Evolutionary conservation across 2,888 invertebrate genomes (phyloP).

Genomic region (Eristalis arbustorum): DNA sequence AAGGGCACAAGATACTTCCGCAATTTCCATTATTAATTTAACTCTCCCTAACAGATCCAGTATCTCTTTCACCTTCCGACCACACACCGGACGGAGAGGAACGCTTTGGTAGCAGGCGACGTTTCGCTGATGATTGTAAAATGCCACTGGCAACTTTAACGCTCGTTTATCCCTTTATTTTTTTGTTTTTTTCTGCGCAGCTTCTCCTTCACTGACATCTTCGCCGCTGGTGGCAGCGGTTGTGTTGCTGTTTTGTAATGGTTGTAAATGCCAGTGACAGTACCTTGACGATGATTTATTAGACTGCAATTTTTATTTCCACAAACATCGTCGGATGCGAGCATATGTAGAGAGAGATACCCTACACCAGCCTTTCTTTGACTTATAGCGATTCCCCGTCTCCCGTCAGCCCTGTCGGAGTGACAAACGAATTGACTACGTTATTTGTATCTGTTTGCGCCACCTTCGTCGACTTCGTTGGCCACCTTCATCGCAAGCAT

Average conservation of each 20-base stretch:
- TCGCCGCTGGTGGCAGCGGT: constrained; percentile 25
- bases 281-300: constrained; percentile 68
- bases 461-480: not conserved
- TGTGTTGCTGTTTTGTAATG: constrained; percentile 32
- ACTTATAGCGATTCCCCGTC: constrained; percentile 30
- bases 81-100: constrained; percentile 1
- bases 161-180: constrained; percentile 56
- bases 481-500: not conserved
- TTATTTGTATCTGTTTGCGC: constrained; percentile 59
- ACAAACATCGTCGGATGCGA: constrained; percentile 36
- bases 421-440: constrained; percentile 58
- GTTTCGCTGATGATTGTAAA: constrained; percentile 51
- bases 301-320: constrained; percentile 54
- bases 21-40: constrained; percentile 40
- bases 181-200: not conserved
- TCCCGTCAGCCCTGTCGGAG: not conserved
- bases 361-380: constrained; percentile 16
- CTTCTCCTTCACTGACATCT: constrained; percentile 3
- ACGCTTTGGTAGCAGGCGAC: constrained; percentile 21
- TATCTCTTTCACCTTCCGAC: constrained; percentile 56
- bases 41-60: constrained; percentile 36
- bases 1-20: not conserved
- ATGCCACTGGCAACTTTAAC: constrained; percentile 63
- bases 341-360: constrained; percentile 32
- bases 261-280: constrained; percentile 64